A percentile compares a stretch with the other conserved stretches of the same genome.
Evolutionary conservation across 2,113 vertebrate species (phyloP).

Genomic region (Ctenodactylus gundi): DNA sequence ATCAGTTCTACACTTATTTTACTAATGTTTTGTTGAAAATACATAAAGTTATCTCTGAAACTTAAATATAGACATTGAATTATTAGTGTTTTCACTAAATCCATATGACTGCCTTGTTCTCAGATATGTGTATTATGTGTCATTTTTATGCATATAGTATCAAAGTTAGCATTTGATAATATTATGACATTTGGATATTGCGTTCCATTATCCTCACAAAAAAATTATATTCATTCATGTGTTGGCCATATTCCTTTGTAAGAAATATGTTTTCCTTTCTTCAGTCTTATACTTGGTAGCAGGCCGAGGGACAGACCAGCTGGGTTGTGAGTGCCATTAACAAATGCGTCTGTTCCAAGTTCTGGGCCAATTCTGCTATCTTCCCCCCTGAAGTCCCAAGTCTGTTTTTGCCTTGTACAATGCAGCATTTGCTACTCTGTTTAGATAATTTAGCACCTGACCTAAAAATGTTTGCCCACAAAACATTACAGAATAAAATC

Average conservation of each 20-base stretch:
- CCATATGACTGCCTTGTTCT: not conserved
- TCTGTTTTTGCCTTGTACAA: not conserved
- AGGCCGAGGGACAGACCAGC: not conserved
- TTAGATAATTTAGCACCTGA: not conserved
- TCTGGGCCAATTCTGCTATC: not conserved
- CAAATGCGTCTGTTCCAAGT: not conserved
- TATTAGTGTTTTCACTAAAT: not conserved
- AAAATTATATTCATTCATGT: not conserved
- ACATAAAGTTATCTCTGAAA: not conserved
- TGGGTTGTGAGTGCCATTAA: not conserved
- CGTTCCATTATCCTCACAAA: not conserved
- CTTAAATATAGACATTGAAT: not conserved
- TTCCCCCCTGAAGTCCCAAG: not conserved
- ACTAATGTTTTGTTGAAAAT: not conserved
- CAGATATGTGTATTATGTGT: not conserved
- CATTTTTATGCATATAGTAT: not conserved
- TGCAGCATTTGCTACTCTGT: not conserved
- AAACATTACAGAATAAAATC: not conserved
- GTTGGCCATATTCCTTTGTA: not conserved
- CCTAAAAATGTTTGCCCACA: not conserved
- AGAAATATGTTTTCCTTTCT: slow-evolving; percentile 2
- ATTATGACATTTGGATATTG: not conserved
- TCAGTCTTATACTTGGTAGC: not conserved
- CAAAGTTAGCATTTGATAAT: slow-evolving; percentile 6
- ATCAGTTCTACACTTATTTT: not conserved